A percentile compares a stretch with the other conserved stretches of the same genome.
phyloP scores from a whole-genome alignment of 2,113 vertebrate species.

The Philantomba maxwellii region DNA sequence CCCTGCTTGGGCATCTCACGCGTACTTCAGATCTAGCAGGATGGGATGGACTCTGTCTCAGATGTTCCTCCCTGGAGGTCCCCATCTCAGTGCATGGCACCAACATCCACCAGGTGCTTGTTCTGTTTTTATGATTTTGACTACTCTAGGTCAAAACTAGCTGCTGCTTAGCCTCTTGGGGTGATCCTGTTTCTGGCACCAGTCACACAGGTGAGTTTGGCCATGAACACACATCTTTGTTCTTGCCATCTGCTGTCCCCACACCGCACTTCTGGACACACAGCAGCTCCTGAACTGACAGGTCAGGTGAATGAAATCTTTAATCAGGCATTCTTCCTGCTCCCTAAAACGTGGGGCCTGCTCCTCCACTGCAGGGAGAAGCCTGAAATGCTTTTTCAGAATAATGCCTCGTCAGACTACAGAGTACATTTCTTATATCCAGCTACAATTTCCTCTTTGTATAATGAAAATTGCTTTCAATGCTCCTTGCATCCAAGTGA shows the following conservation, averaged over 20 bases:
- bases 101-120: not conserved
- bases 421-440: not conserved
- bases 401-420: not conserved
- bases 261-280: not conserved
- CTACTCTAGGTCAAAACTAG: not conserved
- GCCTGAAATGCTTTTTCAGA: not conserved
- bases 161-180: not conserved
- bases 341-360: not conserved
- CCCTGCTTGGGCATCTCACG: not conserved
- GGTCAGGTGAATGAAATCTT: not conserved
- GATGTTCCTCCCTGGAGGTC: not conserved
- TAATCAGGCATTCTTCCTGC: not conserved
- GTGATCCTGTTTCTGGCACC: not conserved
- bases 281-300: not conserved
- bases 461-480: not conserved
- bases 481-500: not conserved
- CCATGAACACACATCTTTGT: not conserved
- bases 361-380: not conserved
- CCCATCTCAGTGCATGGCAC: not conserved
- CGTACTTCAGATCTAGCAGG: not conserved
- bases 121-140: not conserved
- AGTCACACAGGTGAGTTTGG: not conserved
- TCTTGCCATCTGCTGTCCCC: not conserved
- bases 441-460: not conserved
- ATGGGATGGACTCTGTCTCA: not conserved